phyloP scores from a whole-genome alignment of 2,888 invertebrate genomes.

The Physocephala rufipes region DNA sequence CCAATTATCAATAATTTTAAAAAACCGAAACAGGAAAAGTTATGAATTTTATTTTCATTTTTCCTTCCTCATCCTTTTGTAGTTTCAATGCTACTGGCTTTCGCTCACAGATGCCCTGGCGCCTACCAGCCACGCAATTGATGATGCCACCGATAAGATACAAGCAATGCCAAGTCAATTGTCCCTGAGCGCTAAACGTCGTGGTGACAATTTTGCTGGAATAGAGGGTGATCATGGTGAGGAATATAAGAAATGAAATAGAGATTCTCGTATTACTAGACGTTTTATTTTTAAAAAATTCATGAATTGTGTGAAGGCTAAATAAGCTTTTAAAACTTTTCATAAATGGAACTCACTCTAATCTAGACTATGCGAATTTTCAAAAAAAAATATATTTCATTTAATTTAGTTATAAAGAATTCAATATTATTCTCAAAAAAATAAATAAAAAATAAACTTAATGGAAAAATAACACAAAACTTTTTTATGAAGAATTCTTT shows the following conservation, averaged over 20 bases:
- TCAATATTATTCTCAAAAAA: no score
- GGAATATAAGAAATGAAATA: not conserved
- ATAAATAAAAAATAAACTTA: not conserved
- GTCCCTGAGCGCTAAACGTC: slow-evolving; percentile 55
- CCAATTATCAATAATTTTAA: no score
- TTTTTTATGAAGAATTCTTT: slow-evolving; percentile 3
- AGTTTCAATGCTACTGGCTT: slow-evolving; percentile 45
- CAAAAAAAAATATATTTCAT: no score
- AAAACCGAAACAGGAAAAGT: no score
- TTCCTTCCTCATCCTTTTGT: not conserved
- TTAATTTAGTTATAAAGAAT: no score
- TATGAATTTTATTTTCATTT: not conserved
- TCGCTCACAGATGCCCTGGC: slow-evolving; percentile 38
- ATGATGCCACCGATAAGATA: slow-evolving; percentile 52
- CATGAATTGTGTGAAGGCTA: not conserved
- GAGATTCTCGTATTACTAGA: not conserved
- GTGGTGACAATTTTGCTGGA: slow-evolving; percentile 47
- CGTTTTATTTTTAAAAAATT: not conserved
- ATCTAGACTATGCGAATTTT: no score
- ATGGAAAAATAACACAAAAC: not conserved
- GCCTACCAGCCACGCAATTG: slow-evolving; percentile 44
- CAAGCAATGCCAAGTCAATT: slow-evolving; percentile 55
- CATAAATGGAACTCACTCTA: no score
- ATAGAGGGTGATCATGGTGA: slow-evolving; percentile 29
- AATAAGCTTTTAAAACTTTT: not conserved